Conservation (phyloP, 2,797 vertebrate species). For the Notolabrus celidotus region DNA sequence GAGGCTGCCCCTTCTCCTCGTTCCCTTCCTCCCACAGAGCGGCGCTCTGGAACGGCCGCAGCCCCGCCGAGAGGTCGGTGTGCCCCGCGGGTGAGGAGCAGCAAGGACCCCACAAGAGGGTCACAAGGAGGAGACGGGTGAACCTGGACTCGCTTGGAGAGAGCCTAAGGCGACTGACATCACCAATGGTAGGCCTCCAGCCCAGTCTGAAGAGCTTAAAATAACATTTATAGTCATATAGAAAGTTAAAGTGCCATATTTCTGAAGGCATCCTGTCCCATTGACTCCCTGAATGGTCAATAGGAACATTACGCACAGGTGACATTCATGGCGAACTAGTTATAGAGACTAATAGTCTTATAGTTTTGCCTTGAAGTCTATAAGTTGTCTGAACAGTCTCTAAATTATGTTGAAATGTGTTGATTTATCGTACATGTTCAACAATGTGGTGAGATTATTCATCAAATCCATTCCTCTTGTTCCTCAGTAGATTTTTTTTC, state of each 20-base stretch:
- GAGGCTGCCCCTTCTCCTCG: conserved; percentile 79
- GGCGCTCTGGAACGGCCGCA: conserved; percentile 93
- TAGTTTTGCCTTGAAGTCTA: too few species aligned
- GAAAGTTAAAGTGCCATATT: neutral
- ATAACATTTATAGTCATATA: neutral
- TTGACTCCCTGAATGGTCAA: neutral
- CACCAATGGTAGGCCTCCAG: conserved; percentile 90
- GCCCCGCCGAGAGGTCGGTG: conserved; percentile 83
- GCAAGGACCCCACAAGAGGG: conserved; percentile 73
- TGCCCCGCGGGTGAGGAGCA: conserved; percentile 75
- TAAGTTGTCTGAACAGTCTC: too few species aligned
- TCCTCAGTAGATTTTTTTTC: neutral
- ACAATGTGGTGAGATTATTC: too few species aligned
- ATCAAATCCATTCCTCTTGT: neutral
- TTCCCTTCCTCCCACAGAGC: conserved; percentile 84
- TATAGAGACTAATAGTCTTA: too few species aligned
- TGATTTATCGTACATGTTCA: too few species aligned
- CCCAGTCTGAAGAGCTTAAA: neutral
- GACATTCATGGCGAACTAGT: too few species aligned
- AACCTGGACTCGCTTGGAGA: conserved; percentile 97
- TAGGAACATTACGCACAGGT: too few species aligned
- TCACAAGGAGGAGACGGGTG: conserved; percentile 90
- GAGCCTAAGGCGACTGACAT: conserved; percentile 93
- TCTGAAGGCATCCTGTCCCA: neutral
- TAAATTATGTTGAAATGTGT: neutral